Percentiles rank a stretch among this genome's conserved stretches.
Conservation (phyloP, 2,113 vertebrate species). For the Hypocryptadius cinnamomeus region DNA sequence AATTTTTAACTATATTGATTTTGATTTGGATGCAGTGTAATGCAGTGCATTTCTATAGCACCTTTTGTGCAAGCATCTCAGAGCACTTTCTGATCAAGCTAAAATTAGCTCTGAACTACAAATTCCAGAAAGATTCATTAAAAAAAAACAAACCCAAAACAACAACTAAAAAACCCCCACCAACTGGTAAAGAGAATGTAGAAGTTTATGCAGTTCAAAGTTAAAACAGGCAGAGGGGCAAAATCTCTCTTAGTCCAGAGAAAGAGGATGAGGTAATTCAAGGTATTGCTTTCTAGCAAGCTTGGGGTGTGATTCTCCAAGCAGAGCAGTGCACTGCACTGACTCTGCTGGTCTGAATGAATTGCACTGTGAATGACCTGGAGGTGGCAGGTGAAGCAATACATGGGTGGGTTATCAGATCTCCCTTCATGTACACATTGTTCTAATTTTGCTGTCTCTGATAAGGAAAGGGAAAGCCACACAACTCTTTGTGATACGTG, state of each 20-base stretch:
- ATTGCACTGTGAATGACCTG: not conserved
- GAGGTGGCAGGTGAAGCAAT: not conserved
- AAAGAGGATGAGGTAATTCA: not conserved
- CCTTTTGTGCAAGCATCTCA: not conserved
- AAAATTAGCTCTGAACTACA: not conserved
- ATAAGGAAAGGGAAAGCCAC: not conserved
- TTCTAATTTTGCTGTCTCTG: not conserved
- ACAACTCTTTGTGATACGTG: not conserved
- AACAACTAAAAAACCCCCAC: not conserved
- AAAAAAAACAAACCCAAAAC: not conserved
- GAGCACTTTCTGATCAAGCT: not conserved
- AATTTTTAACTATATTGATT: not conserved
- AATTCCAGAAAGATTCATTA: not conserved
- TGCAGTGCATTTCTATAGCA: not conserved
- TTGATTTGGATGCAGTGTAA: not conserved
- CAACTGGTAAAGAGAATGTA: not conserved
- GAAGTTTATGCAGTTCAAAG: not conserved
- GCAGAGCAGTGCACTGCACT: not conserved
- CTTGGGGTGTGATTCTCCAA: not conserved
- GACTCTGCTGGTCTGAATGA: not conserved
- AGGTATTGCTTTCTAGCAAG: not conserved
- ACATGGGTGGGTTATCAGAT: not conserved
- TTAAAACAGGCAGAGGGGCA: not conserved
- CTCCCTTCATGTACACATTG: not conserved
- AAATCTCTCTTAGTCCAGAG: not conserved